Conservation (phyloP, 2,113 vertebrate species). For the Ivindomyrus marchei region DNA sequence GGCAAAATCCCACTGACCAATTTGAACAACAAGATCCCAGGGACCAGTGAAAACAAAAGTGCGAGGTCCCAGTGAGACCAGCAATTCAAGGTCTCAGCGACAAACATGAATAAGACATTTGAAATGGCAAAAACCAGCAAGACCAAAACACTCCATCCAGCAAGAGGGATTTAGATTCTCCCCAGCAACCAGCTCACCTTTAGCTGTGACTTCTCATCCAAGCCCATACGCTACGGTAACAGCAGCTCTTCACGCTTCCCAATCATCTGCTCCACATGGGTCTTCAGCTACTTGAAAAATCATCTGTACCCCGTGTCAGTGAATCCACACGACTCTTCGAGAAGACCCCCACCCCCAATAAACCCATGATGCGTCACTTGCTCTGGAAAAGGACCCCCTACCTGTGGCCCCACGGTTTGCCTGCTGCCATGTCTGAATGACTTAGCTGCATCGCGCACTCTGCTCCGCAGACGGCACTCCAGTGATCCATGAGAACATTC, state of each 20-base stretch:
- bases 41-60: not conserved
- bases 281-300: slow-evolving; percentile 13
- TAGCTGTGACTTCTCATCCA: not conserved
- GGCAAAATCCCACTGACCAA: not conserved
- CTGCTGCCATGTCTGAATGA: not conserved
- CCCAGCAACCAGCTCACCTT: not conserved
- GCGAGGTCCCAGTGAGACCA: not conserved
- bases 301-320: not conserved
- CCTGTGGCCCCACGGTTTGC: not conserved
- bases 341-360: not conserved
- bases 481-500: not conserved
- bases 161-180: not conserved
- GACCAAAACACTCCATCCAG: not conserved
- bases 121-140: not conserved
- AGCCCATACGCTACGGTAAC: not conserved
- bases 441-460: not conserved
- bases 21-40: not conserved
- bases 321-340: not conserved
- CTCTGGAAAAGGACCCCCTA: not conserved
- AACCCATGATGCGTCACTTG: not conserved
- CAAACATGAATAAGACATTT: not conserved
- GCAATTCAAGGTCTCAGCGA: not conserved
- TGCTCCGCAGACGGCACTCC: not conserved
- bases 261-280: slow-evolving; percentile 19
- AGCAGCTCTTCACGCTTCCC: not conserved